Conservation (phyloP, 2,797 vertebrate species). For the Orestias chungarensis region DNA sequence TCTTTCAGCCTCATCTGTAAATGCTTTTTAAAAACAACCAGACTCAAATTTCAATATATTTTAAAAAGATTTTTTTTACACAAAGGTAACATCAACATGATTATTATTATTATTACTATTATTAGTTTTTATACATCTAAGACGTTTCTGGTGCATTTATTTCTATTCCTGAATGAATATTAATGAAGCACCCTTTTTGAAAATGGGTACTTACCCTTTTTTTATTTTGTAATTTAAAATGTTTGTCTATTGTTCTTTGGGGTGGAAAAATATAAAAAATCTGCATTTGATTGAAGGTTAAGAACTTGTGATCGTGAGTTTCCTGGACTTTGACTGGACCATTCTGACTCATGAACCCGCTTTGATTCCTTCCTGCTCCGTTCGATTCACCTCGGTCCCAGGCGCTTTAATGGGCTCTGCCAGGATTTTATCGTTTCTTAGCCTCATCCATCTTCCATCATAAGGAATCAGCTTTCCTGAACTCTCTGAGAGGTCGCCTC, state of each 20-base stretch:
- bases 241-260: not conserved
- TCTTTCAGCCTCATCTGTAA: slow-evolving; percentile 10
- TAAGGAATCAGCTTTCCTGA: not conserved
- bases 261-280: too few species aligned
- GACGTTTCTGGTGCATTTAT: not conserved
- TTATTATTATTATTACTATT: not conserved
- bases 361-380: too few species aligned
- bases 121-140: not conserved
- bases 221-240: not conserved
- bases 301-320: not conserved
- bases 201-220: not conserved
- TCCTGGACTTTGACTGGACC: not conserved
- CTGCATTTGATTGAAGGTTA: not conserved
- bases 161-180: too few species aligned
- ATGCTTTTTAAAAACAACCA: not conserved
- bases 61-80: not conserved
- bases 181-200: too few species aligned
- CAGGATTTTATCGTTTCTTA: not conserved
- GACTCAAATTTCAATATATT: not conserved
- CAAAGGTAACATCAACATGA: not conserved
- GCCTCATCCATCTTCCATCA: not conserved
- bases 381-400: not conserved
- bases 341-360: not conserved
- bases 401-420: not conserved
- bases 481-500: not conserved